Percentiles rank a stretch among this genome's conserved stretches.
These are phyloP conservation scores for Erythrocercus mccallii DNA, from an alignment of 2,113 vertebrate species.

Conservation along the genomic window DNA sequence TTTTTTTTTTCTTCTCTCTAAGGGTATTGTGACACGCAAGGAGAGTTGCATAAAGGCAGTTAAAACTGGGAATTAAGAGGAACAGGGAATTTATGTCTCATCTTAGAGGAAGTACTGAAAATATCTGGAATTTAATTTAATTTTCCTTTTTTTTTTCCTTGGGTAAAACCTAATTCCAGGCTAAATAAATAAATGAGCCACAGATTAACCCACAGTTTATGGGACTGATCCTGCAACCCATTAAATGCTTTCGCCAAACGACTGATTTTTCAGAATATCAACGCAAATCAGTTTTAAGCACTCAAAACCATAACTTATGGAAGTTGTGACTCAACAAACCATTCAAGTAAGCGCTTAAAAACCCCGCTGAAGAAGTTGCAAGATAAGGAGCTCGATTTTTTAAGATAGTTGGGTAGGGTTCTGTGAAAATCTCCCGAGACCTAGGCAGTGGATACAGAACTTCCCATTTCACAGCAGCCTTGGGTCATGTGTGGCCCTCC, in stretches of 20 bases:
- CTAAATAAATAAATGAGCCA: background rate
- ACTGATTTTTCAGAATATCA: background rate
- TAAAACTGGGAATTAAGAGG: background rate
- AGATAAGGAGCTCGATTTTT: background rate
- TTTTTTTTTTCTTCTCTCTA: constrained; percentile 16
- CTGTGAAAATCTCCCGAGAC: background rate
- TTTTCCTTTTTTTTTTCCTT: background rate
- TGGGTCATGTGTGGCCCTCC: background rate
- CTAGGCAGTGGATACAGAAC: background rate
- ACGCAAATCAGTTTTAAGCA: background rate
- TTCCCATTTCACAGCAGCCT: background rate
- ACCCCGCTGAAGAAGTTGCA: background rate
- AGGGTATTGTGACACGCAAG: constrained; percentile 4
- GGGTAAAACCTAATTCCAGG: background rate
- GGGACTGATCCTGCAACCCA: background rate
- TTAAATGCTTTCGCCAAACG: background rate
- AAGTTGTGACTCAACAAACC: background rate
- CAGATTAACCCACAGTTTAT: constrained; percentile 22
- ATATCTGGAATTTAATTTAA: background rate
- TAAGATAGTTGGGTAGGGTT: background rate
- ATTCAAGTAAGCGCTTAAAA: background rate
- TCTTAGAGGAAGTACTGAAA: constrained; percentile 25
- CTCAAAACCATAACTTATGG: background rate
- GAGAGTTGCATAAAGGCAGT: background rate
- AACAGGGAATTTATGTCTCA: background rate